Evolutionary conservation across 2,888 invertebrate genomes (phyloP).

Genomic region (Ceramica pisi): DNA sequence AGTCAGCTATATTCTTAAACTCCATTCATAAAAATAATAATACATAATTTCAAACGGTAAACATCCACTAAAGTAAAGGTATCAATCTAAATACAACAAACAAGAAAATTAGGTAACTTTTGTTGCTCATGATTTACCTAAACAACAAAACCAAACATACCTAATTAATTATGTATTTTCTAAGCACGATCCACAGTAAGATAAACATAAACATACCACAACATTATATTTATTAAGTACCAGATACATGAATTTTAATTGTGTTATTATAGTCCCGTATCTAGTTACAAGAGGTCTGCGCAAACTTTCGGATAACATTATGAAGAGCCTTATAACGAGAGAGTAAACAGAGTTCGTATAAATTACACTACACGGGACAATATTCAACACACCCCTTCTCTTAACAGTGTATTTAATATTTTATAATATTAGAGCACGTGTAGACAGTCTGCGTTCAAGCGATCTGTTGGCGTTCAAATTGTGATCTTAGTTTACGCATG

Average conservation of each 20-base stretch:
- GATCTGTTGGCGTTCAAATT: neutral
- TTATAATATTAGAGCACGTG: conserved; percentile 3
- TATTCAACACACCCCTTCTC: conserved; percentile 65
- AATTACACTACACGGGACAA: conserved; percentile 68
- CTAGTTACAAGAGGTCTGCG: conserved; percentile 65
- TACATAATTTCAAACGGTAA: neutral
- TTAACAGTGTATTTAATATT: conserved; percentile 34
- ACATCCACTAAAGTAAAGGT: neutral
- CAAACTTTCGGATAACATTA: conserved; percentile 68
- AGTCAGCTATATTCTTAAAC: neutral
- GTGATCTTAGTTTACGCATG: neutral
- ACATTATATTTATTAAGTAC: conserved; percentile 42
- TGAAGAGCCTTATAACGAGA: conserved; percentile 69
- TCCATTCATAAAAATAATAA: neutral
- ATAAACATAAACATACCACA: conserved; percentile 12
- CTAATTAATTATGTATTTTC: neutral
- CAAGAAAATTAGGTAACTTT: neutral
- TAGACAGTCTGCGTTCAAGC: neutral
- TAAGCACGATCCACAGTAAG: neutral
- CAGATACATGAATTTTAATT: conserved; percentile 55
- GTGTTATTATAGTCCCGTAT: conserved; percentile 53
- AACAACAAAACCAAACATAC: neutral
- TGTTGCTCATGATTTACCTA: neutral
- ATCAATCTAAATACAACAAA: neutral
- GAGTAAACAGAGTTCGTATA: conserved; percentile 71